phyloP scores from a whole-genome alignment of 2,888 invertebrate genomes.

The Drosophila longiperda region DNA sequence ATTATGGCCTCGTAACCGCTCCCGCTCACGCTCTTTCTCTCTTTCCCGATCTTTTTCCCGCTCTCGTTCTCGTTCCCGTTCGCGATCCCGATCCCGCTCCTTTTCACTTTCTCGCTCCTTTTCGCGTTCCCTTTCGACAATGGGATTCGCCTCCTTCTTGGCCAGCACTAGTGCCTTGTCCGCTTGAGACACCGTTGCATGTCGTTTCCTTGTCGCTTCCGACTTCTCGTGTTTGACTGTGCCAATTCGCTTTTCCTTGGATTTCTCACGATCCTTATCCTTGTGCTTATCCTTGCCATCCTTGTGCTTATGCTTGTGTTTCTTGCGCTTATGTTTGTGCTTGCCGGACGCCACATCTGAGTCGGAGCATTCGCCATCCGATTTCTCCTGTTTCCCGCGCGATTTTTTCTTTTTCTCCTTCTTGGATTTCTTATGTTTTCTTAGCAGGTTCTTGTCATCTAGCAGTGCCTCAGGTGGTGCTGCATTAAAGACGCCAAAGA shows the following conservation, averaged over 20 bases:
- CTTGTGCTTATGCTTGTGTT: constrained; percentile 72
- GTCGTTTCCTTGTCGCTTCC: constrained; percentile 32
- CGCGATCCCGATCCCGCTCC: constrained; percentile 19
- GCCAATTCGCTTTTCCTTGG: constrained; percentile 39
- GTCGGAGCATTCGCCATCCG: constrained; percentile 67
- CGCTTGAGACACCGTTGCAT: background rate
- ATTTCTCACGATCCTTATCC: constrained; percentile 68
- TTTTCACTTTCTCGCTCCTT: constrained; percentile 30
- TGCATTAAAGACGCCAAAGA: constrained; percentile 89
- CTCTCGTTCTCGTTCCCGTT: constrained; percentile 24
- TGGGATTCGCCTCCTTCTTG: constrained; percentile 16
- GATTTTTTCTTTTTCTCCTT: constrained; percentile 83
- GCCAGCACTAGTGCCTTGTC: constrained; percentile 9
- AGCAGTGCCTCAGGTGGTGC: constrained; percentile 87
- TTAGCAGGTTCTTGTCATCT: constrained; percentile 84
- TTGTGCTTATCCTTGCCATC: constrained; percentile 60
- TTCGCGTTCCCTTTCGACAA: constrained; percentile 2
- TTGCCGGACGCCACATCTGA: constrained; percentile 42
- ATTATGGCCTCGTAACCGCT: constrained; percentile 51
- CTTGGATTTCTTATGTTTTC: constrained; percentile 83
- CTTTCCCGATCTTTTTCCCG: constrained; percentile 28
- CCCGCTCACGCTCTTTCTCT: constrained; percentile 27
- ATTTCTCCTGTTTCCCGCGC: constrained; percentile 39
- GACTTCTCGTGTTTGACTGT: constrained; percentile 34
- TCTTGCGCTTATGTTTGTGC: constrained; percentile 74